Evolutionary conservation across 2,888 invertebrate genomes (phyloP).

Genomic region (Plagodis pulveraria): DNA sequence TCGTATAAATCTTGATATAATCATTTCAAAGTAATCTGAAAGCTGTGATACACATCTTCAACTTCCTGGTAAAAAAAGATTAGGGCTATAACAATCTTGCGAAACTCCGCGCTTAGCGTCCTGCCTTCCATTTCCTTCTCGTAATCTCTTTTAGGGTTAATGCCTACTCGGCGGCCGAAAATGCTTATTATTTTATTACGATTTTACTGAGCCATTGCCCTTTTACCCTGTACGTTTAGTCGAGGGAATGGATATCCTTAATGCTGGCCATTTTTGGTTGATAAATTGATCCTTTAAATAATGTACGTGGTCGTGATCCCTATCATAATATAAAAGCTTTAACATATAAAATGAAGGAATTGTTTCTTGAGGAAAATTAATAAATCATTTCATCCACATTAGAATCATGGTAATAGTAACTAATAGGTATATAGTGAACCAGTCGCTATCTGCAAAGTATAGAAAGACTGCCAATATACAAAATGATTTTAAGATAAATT

Average conservation of each 20-base stretch:
- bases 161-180: conserved; percentile 41
- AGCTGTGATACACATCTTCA: conserved; percentile 29
- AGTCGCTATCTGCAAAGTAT: too few relatives aligned
- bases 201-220: conserved; percentile 40
- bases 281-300: conserved; percentile 25
- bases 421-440: too few relatives aligned
- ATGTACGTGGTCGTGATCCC: conserved; percentile 12
- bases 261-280: conserved; percentile 23
- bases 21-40: conserved; percentile 25
- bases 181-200: conserved; percentile 44
- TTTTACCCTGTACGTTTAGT: conserved; percentile 29
- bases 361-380: too few relatives aligned
- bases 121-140: conserved; percentile 49
- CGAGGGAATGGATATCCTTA: conserved; percentile 27
- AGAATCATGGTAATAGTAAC: too few relatives aligned
- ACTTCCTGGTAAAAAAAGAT: conserved; percentile 38
- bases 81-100: conserved; percentile 34
- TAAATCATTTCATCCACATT: too few relatives aligned
- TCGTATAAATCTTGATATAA: conserved; percentile 10
- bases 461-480: too few relatives aligned
- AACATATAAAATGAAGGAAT: too few relatives aligned
- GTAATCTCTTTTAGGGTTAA: conserved; percentile 56
- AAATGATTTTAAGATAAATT: too few relatives aligned
- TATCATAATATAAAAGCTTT: neutral
- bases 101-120: conserved; percentile 44